Evolutionary conservation across 2,113 vertebrate species (phyloP).

Genomic region (Alethe castanea): DNA sequence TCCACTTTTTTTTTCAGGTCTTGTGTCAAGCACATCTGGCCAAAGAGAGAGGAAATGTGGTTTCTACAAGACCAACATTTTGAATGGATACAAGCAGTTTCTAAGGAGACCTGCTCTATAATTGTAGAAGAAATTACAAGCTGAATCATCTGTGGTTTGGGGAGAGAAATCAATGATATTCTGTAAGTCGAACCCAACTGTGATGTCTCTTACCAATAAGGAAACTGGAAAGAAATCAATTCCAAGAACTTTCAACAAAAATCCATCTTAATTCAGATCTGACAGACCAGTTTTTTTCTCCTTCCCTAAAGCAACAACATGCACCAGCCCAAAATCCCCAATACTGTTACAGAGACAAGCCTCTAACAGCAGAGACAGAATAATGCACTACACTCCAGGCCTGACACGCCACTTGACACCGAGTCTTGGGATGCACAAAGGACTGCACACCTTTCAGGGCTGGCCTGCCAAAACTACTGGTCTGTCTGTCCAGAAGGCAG

Average conservation of each 20-base stretch:
- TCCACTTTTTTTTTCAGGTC: not conserved
- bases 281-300: conserved; percentile 20
- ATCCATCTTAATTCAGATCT: conserved; percentile 52
- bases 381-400: not conserved
- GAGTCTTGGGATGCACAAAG: not conserved
- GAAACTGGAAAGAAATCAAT: conserved; percentile 53
- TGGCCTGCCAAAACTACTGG: not conserved
- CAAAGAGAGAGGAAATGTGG: conserved; percentile 9
- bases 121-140: conserved; percentile 63
- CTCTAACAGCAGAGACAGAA: not conserved
- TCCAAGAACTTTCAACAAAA: conserved; percentile 51
- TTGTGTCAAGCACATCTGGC: not conserved
- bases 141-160: conserved; percentile 52
- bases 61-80: conserved; percentile 43
- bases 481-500: not conserved
- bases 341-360: not conserved
- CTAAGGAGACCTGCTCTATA: conserved; percentile 54
- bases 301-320: not conserved
- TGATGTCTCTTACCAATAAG: conserved; percentile 52
- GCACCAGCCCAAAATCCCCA: not conserved
- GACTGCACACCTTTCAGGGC: not conserved
- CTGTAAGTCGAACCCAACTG: conserved; percentile 40
- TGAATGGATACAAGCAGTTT: conserved; percentile 53
- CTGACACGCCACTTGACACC: not conserved
- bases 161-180: conserved; percentile 60